Base-by-base conservation (phyloP, 2,888 invertebrate species). In the Myopa testacea region DNA sequence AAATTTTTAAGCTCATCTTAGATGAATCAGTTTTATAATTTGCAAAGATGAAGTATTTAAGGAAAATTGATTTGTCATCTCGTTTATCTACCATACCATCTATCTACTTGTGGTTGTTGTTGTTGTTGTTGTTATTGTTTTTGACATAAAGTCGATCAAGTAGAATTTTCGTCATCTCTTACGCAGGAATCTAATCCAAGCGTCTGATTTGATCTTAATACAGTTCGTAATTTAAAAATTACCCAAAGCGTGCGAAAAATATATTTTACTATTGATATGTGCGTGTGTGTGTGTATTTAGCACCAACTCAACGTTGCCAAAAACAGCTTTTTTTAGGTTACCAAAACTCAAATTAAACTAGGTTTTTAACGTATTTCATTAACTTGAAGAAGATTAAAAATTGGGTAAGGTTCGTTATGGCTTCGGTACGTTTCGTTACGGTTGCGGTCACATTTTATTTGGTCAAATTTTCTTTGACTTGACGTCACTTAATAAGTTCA, bases 401-500 rank as follows among this genome's bases (percentile, higher is more conserved):
- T 74, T 76, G 70, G 69, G 79, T 55, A 68, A 71, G 50, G 76
- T 70, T 71, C 55, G 75, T 14, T 16, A 65, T 12, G 68, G 45
- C 50, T 70, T 38, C 71, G 63, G 67, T 50, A 26, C 19, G 75
- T 34, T 73, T 58, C 37, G 19, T 52, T 40, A 26, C 26, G 26
- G 26, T 26, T 26, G 26, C 40, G 26, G 55, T n/a, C 19, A 19
- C 65, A 73, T 75, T 34, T 52, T 38, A n/a, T 75, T 75, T 75
- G 63, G 55, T n/a, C 19, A 19, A 75, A 73, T 75, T 34, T 52
- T 38, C 14, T 75, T 75, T 75, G 63, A 58, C 76, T 76, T 72
- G 79, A 76, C 82, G 77, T 81, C 81, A 82, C 79, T 80, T 78
- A 83, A 82, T 85, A 78, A 81, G 83, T 82, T 84, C 81, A 82